A percentile compares a stretch with the other conserved stretches of the same genome.
Evolutionary conservation across 2,113 vertebrate species (phyloP).

Genomic region (Pelusios castaneus): DNA sequence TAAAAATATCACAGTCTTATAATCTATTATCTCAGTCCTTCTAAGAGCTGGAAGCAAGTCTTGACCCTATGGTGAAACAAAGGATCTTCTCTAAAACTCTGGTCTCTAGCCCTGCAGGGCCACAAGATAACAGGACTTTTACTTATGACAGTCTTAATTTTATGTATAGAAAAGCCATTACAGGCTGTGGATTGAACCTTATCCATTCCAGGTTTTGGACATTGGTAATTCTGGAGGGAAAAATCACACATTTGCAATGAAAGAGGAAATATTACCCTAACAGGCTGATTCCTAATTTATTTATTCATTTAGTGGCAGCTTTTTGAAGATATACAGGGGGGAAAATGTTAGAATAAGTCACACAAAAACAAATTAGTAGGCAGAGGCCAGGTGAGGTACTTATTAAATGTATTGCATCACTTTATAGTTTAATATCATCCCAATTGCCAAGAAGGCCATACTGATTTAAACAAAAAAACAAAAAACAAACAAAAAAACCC

Average conservation of each 20-base stretch:
- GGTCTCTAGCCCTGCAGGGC: not conserved
- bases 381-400: conserved; percentile 7
- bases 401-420: conserved; percentile 58
- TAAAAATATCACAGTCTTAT: conserved; percentile 23
- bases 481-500: too few species aligned
- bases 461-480: not conserved
- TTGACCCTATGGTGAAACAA: conserved; percentile 2
- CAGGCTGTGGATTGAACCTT: not conserved
- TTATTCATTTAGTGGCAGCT: not conserved
- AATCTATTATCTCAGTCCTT: conserved; percentile 26
- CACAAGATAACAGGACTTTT: not conserved
- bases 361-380: conserved; percentile 39
- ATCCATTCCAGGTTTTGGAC: not conserved
- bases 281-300: not conserved
- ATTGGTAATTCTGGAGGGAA: not conserved
- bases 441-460: not conserved
- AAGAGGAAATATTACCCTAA: not conserved
- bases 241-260: not conserved
- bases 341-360: not conserved
- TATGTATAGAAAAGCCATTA: not conserved
- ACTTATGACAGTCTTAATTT: not conserved
- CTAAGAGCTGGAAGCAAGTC: not conserved
- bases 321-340: not conserved
- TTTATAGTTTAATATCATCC: conserved; percentile 57
- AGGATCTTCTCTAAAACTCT: not conserved